Percentiles rank a stretch among this genome's conserved stretches.
Evolutionary conservation across 2,888 invertebrate species (phyloP).

Genomic region (Periphyllus acericola): DNA sequence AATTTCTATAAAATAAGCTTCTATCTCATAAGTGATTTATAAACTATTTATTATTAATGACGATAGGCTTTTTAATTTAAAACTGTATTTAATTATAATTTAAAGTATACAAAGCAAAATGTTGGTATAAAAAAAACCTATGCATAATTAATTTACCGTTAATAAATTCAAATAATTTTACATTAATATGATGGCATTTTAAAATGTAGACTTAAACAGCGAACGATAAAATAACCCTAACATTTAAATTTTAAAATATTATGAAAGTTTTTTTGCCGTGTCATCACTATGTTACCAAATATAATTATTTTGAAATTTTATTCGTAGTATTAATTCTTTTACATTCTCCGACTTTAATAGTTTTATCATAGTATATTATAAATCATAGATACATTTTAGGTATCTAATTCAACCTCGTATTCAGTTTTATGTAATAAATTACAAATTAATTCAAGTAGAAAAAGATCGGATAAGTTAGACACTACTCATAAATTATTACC

Average conservation of each 20-base stretch:
- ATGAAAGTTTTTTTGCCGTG: neutral
- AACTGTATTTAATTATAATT: neutral
- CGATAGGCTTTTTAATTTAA: neutral
- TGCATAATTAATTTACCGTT: neutral
- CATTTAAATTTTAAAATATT: neutral
- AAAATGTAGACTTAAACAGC: neutral
- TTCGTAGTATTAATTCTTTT: neutral
- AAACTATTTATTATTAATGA: neutral
- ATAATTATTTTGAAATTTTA: neutral
- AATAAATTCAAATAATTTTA: neutral
- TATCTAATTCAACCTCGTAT: neutral
- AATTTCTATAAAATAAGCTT: neutral
- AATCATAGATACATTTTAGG: neutral
- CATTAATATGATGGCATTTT: neutral
- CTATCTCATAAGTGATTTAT: neutral
- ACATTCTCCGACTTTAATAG: neutral
- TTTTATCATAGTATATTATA: neutral
- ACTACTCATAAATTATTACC: slow-evolving; percentile 70
- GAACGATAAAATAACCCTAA: neutral
- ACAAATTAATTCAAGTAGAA: neutral
- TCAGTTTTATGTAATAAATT: neutral
- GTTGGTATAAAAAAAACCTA: neutral
- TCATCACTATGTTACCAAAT: too few relatives aligned
- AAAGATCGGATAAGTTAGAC: neutral
- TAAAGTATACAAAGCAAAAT: neutral